phyloP scores from a whole-genome alignment of 2,888 invertebrate species.

The Eupithecia dodoneata region DNA sequence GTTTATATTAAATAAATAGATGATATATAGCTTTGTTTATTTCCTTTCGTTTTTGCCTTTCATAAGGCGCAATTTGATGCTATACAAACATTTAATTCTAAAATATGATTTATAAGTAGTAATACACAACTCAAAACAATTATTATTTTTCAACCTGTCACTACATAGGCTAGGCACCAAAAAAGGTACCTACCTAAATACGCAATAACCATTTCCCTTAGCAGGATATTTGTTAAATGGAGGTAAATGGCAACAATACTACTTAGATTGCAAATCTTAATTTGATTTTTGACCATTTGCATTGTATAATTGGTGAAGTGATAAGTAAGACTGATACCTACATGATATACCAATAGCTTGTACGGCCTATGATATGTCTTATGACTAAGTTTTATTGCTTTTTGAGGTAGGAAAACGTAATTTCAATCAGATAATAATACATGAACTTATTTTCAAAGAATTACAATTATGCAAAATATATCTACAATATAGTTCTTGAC shows the following conservation, averaged over 20 bases:
- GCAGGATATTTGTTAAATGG: not conserved
- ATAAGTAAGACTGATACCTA: too few relatives aligned
- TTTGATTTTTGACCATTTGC: not conserved
- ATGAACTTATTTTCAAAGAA: not conserved
- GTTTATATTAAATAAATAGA: not conserved
- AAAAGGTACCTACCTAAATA: not conserved
- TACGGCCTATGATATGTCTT: slow-evolving; percentile 5
- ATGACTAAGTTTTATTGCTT: slow-evolving; percentile 9
- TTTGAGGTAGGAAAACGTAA: slow-evolving; percentile 8
- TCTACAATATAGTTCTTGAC: not conserved
- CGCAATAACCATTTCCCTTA: not conserved
- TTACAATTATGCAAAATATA: not conserved
- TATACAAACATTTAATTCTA: not conserved
- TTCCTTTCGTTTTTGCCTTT: not conserved
- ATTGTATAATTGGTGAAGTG: too few relatives aligned
- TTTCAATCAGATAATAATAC: not conserved
- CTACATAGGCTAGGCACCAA: not conserved
- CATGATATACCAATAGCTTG: not conserved
- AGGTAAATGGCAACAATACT: not conserved
- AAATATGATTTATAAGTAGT: not conserved
- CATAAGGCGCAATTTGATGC: not conserved
- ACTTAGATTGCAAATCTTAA: not conserved
- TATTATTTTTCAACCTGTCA: too few relatives aligned
- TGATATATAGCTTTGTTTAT: not conserved
- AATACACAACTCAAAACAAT: too few relatives aligned